Conservation (phyloP, 2,888 invertebrate species). For the Philereme transversata region DNA sequence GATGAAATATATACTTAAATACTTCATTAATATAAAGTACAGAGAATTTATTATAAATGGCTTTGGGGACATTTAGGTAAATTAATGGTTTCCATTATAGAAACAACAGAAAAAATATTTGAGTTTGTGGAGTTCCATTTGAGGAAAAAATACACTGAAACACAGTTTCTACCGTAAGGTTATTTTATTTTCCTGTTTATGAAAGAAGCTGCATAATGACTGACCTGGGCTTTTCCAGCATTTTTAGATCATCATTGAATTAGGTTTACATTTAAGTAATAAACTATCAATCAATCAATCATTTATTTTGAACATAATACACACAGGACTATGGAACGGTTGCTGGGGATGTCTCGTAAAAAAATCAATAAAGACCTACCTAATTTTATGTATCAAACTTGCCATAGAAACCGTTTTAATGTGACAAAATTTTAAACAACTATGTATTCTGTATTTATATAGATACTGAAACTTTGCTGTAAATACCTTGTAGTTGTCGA, state of each 20-base stretch:
- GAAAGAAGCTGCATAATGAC: not conserved
- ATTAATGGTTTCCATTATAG: no score
- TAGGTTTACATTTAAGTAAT: not conserved
- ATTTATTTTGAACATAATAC: no score
- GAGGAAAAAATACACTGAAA: not conserved
- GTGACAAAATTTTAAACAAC: not conserved
- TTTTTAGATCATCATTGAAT: slow-evolving; percentile 1
- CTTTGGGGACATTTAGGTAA: no score
- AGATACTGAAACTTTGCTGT: slow-evolving; percentile 14
- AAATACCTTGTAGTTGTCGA: slow-evolving; percentile 95
- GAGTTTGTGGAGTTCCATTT: no score
- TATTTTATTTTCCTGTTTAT: slow-evolving; percentile 4
- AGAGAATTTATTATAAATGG: no score
- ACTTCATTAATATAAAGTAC: no score
- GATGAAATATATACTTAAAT: no score
- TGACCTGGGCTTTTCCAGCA: not conserved
- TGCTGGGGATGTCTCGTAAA: slow-evolving; percentile 46
- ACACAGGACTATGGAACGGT: slow-evolving; percentile 11
- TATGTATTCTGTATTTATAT: not conserved
- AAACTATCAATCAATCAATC: not conserved
- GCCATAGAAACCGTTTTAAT: slow-evolving; percentile 1
- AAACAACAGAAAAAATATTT: no score
- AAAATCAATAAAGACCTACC: slow-evolving; percentile 44
- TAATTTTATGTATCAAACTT: slow-evolving; percentile 16
- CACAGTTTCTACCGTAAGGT: not conserved